Conservation (phyloP, 1,140 invertebrate genomes). For the Drosophila orena region DNA sequence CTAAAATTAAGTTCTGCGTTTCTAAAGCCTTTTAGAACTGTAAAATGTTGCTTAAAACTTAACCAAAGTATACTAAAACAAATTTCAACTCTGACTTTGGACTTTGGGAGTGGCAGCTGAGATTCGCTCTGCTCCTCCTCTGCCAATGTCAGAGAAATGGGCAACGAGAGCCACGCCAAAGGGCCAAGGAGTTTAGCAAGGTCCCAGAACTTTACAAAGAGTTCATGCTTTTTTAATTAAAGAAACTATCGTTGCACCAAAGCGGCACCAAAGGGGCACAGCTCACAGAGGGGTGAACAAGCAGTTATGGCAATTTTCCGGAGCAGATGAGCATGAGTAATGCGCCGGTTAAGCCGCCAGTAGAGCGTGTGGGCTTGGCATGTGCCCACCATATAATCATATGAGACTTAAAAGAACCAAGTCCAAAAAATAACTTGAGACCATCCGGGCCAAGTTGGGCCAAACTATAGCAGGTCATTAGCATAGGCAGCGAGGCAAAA, state of each 20-base stretch:
- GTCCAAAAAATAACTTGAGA: conserved; percentile 28
- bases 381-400: conserved; percentile 42
- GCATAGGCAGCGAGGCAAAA: conserved; percentile 57
- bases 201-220: conserved; percentile 53
- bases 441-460: conserved; percentile 22
- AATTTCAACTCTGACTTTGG: conserved; percentile 51
- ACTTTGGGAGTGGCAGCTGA: conserved; percentile 39
- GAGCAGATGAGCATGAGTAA: conserved; percentile 60
- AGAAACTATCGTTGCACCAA: conserved; percentile 56
- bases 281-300: conserved; percentile 2
- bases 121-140: conserved; percentile 11
- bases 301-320: conserved; percentile 63
- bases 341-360: conserved; percentile 48
- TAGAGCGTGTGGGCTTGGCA: conserved; percentile 58
- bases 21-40: too few relatives aligned
- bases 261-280: background rate
- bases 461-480: conserved; percentile 54
- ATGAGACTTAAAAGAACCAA: conserved; percentile 9
- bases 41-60: too few relatives aligned
- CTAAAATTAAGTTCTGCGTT: too few relatives aligned
- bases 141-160: conserved; percentile 2
- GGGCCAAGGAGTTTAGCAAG: conserved; percentile 32
- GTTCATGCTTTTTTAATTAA: conserved; percentile 72
- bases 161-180: background rate
- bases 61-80: conserved; percentile 1